Evolutionary conservation across 2,113 vertebrate genomes (phyloP).

Genomic region (Crotalus tigris): DNA sequence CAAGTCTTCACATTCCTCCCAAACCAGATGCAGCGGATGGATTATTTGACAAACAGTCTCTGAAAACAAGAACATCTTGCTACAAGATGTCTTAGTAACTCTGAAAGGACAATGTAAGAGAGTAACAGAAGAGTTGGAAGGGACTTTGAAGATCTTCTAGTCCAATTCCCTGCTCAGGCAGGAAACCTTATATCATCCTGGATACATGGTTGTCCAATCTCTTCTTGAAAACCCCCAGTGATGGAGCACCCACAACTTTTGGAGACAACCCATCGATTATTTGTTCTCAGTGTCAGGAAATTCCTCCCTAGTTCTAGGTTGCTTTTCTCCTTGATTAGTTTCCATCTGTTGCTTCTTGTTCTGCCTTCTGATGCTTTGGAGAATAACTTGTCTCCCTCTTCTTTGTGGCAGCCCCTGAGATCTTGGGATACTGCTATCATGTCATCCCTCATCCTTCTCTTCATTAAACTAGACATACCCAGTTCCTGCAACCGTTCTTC

Average conservation of each 20-base stretch:
- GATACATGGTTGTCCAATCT: background rate
- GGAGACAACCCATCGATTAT: background rate
- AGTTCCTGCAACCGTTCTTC: too few species aligned
- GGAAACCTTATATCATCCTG: background rate
- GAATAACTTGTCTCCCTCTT: too few species aligned
- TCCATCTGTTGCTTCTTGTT: too few species aligned
- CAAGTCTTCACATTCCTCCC: constrained; percentile 34
- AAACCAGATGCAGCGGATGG: background rate
- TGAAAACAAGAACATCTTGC: constrained; percentile 17
- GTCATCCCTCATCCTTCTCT: too few species aligned
- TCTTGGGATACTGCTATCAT: background rate
- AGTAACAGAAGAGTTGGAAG: background rate
- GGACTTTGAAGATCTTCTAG: background rate
- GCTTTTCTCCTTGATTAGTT: background rate
- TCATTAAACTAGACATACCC: too few species aligned
- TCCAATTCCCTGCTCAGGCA: background rate
- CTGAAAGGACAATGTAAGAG: constrained; percentile 1
- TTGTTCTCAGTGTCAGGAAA: background rate
- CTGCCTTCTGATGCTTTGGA: too few species aligned
- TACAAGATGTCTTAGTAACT: constrained; percentile 47
- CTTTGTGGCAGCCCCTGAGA: background rate
- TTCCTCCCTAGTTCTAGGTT: background rate
- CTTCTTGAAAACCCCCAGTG: background rate
- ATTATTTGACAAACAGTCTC: background rate
- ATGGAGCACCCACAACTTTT: background rate